These are phyloP conservation scores for Cyrtorhinus lividipennis DNA, from an alignment of 1,140 invertebrate genomes.

Conservation along the genomic window DNA sequence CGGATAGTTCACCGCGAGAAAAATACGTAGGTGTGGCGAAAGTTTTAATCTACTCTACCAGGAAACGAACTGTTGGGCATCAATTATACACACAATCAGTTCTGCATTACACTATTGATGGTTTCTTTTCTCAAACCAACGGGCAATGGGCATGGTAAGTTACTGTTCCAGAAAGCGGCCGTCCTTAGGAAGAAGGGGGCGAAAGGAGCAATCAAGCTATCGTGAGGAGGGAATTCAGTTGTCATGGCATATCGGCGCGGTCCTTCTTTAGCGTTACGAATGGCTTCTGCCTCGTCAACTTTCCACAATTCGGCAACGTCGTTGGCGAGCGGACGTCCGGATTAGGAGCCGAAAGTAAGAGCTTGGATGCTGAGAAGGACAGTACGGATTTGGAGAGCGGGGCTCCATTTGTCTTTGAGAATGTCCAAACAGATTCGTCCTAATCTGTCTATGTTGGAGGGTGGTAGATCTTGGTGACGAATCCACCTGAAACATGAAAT, in stretches of 20 bases:
- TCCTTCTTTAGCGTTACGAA: conserved; percentile 91
- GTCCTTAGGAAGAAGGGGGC: not conserved
- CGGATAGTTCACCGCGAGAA: no score
- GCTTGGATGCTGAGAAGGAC: conserved; percentile 95
- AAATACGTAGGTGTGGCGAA: no score
- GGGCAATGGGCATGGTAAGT: no score
- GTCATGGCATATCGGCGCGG: conserved; percentile 85
- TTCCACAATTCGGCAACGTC: conserved; percentile 98
- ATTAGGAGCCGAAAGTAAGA: conserved; percentile 88
- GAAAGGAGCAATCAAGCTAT: not conserved
- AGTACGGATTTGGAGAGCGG: conserved; percentile 92
- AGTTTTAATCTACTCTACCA: no score
- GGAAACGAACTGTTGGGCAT: no score
- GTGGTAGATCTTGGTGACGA: conserved; percentile 74
- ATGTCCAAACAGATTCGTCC: conserved; percentile 67
- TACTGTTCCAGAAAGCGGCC: no score
- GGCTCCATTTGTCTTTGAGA: conserved; percentile 89
- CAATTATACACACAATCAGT: no score
- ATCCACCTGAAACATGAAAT: no score
- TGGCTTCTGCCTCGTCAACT: conserved; percentile 88
- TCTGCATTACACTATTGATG: no score
- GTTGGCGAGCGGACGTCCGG: conserved; percentile 94
- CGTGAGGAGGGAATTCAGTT: no score
- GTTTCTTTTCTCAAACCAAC: no score
- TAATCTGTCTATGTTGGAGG: conserved; percentile 65